These are phyloP conservation scores for Lycaon pictus DNA, from an alignment of 2,113 vertebrate genomes.

Conservation along the genomic window DNA sequence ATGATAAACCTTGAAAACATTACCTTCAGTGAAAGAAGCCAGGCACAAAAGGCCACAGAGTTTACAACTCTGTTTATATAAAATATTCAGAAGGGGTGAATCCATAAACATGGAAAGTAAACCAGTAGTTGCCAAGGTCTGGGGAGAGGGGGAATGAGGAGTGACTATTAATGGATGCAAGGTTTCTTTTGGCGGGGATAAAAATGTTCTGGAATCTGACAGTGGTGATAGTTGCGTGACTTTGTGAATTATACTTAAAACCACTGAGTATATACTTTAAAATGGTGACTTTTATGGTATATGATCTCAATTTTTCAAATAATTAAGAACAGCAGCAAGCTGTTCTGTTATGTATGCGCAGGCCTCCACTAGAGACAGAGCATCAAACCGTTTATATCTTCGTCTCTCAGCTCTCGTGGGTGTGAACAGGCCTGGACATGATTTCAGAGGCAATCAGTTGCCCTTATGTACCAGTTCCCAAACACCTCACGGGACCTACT, in stretches of 20 bases:
- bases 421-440: background rate
- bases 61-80: background rate
- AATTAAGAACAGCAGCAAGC: background rate
- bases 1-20: background rate
- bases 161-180: background rate
- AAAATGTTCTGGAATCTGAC: background rate
- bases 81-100: background rate
- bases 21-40: background rate
- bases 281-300: background rate
- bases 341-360: background rate
- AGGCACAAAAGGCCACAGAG: background rate
- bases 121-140: background rate
- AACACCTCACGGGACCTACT: background rate
- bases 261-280: background rate
- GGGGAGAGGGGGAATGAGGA: accelerated
- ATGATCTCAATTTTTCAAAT: background rate
- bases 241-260: background rate
- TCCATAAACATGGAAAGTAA: background rate
- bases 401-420: background rate
- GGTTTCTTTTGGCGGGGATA: background rate
- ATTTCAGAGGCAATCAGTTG: background rate
- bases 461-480: background rate
- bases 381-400: background rate
- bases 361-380: background rate
- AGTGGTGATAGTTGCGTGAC: background rate